Conservation (phyloP, 2,797 vertebrate genomes). For the Dallia pectoralis region DNA sequence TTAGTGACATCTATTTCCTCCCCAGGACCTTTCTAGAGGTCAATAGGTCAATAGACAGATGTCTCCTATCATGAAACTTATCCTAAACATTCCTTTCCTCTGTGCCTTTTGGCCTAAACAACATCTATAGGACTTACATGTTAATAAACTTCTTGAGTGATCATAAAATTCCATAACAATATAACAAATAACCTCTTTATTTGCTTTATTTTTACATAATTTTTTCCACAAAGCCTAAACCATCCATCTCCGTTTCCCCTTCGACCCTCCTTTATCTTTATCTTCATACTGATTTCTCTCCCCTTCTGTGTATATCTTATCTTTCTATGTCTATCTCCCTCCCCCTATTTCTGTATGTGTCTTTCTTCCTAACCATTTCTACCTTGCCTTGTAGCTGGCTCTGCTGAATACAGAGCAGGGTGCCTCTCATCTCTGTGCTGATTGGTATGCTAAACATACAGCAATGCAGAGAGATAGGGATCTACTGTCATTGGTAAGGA, state of each 20-base stretch:
- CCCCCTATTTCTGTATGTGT: slow-evolving; percentile 20
- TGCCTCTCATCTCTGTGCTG: slow-evolving; percentile 25
- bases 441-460: slow-evolving; percentile 55
- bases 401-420: slow-evolving; percentile 50
- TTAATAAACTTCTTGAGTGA: too few species aligned
- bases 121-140: too few species aligned
- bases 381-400: not conserved
- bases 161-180: too few species aligned
- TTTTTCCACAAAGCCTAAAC: not conserved
- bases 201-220: slow-evolving; percentile 1
- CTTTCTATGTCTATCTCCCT: not conserved
- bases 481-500: slow-evolving; percentile 24
- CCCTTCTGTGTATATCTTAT: slow-evolving; percentile 7
- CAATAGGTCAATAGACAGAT: too few species aligned
- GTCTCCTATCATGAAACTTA: too few species aligned
- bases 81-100: too few species aligned
- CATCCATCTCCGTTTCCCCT: not conserved
- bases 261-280: not conserved
- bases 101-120: too few species aligned
- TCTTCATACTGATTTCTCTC: not conserved
- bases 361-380: slow-evolving; percentile 33
- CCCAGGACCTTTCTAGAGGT: too few species aligned
- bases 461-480: slow-evolving; percentile 29
- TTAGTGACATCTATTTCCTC: too few species aligned
- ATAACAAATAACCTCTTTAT: too few species aligned